A percentile compares a stretch with the other conserved stretches of the same genome.
These are phyloP conservation scores for Drosophila pachea DNA, from an alignment of 1,140 invertebrate species.

Conservation along the genomic window DNA sequence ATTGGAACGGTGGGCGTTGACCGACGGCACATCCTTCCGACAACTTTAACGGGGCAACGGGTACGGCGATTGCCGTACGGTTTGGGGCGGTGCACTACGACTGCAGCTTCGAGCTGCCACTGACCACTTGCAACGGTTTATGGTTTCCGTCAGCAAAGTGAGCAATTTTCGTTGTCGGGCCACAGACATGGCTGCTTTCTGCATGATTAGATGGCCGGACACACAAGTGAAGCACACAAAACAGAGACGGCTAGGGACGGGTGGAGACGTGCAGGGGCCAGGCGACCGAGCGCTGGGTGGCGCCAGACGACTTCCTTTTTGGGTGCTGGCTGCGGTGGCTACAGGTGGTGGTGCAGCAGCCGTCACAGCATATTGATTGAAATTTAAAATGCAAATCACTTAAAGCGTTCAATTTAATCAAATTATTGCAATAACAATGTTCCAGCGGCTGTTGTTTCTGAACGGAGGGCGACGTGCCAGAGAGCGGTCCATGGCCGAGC, in stretches of 20 bases:
- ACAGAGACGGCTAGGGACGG: background rate
- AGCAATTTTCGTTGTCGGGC: slow-evolving; percentile 41
- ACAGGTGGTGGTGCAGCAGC: slow-evolving; percentile 17
- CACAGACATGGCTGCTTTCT: slow-evolving; percentile 13
- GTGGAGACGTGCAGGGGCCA: background rate
- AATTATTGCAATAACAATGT: slow-evolving; percentile 70
- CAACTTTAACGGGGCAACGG: background rate
- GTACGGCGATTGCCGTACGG: background rate
- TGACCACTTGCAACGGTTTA: slow-evolving; percentile 43
- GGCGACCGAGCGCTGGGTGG: slow-evolving; percentile 10
- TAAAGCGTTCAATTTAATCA: slow-evolving; percentile 77
- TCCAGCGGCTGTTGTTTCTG: background rate
- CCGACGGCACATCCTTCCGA: slow-evolving; percentile 24
- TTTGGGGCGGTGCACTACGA: background rate
- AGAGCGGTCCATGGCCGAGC: too few species aligned
- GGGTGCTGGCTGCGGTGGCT: slow-evolving; percentile 6
- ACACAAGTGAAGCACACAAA: background rate
- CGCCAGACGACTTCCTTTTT: slow-evolving; percentile 24
- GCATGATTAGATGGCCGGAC: slow-evolving; percentile 41
- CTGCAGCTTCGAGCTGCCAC: slow-evolving; percentile 8
- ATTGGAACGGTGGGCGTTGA: slow-evolving; percentile 40
- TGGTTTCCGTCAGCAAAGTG: slow-evolving; percentile 55
- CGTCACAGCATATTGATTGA: slow-evolving; percentile 69
- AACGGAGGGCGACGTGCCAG: too few species aligned
- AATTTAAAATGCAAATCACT: slow-evolving; percentile 78